Base-by-base conservation (phyloP, 2,113 vertebrate genomes). In the Rutilus rutilus region DNA sequence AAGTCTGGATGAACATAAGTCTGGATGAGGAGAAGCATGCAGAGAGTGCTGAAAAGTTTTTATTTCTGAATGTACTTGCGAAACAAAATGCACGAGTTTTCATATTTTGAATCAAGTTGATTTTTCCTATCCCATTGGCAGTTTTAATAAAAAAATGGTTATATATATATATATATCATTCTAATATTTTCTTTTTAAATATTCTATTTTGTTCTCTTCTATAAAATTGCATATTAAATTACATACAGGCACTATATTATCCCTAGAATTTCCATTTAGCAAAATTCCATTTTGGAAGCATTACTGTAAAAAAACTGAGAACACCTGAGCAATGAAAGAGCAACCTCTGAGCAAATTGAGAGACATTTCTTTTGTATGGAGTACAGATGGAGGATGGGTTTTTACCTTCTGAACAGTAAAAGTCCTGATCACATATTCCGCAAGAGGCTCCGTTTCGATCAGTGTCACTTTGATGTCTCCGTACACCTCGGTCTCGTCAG, bases 391-490 rank as follows among this genome's bases (percentile, higher is more conserved):
- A 67, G 19, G 39, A 65, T 47, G 17, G 19, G 52, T 5, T 47
- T 27, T 25, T 96, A 99, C 98, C 97, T 99, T 99, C 79, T 99
- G 97, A 7, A 99, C 97, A 1, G 97, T 98, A 93, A 99, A 99
- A 0, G 98, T 99, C 3, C 98, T 94, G 84, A 99, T 99, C 92
- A 99, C 96, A 1, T 99, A 99, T 86, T 99, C 98, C 2, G 98
- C 98, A 90, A 99, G 79, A 0, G 97, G 98, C 78, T 99, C 98
- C 39, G 98, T 98, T 90, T 99, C 97, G 74, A 98, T 98, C 92
- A 99, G 94, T 0, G 97, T 97, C 90, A 99, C 98, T 92, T 99
- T 99, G 92, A 99, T 96, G 86, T 99, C 98, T 54, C 98, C 98
- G 0, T 99, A 99, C 69, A 99, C 95, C 65, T 99, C 97, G 0